Base-by-base conservation (phyloP, 2,797 vertebrate genomes). In the Myotis daubentonii region DNA sequence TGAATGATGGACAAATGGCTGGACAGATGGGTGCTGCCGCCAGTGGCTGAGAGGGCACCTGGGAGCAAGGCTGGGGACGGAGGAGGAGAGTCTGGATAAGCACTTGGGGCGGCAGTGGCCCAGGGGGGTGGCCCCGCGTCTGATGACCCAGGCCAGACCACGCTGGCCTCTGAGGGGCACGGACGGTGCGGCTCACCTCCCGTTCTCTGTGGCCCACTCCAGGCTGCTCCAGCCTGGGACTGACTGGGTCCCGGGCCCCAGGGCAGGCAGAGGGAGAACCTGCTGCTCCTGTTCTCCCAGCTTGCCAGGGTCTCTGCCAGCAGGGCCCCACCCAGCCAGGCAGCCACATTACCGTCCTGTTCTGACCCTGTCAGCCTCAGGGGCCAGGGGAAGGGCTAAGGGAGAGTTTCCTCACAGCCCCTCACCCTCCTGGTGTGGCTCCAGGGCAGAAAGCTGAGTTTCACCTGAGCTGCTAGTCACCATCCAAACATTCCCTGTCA, bases 251-350 rank as follows among this genome's bases (percentile, higher is more conserved):
- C 55, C 30, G 30, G 19, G 68, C 91, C 74, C 72, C 44, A 16
- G 51, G 72, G 65, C 66, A 84, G 68, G 23, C 23, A 68, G 74
- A 92, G 23, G 70, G 44, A 75, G 36, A 74, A 87, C 33, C 62
- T 70, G 96, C 76, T 8, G 1, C 53, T 88, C 93, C 65, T 15
- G 95, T 86, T 95, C 71, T 86, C 62, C 41, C 25, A 72, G 84
- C 36, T 41, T 8, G 1, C 66, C 55, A 25, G 20, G 20, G 49
- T 36, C 20, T 10, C 62, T 44, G 90, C 66, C 75, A 49, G 4
- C 20, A 51, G 53, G 33, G 49, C 51, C 75, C 38, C 83, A 71
- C 33, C 91, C 33, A 33, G 49, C n/a, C 65, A 53, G 38, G 62
- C 25, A 55, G 72, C 30, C 20, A 41, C 60, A 9, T 60, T 38